Percentiles rank a stretch among this genome's conserved stretches.
Conservation (phyloP, 2,113 vertebrate species). For the Cyrtonyx montezumae region DNA sequence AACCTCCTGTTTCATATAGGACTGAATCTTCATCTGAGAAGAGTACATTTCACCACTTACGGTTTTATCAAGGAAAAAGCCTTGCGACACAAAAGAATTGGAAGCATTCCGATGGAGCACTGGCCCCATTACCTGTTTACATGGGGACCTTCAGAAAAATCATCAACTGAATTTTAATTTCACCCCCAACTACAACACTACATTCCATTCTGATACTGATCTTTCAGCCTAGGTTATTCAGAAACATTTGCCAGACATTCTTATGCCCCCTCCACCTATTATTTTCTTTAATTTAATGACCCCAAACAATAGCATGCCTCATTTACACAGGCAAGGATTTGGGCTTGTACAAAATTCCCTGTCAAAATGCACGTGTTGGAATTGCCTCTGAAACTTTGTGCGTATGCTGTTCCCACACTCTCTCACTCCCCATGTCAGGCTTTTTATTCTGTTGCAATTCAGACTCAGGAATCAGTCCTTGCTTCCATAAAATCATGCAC, state of each 20-base stretch:
- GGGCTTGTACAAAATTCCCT: constrained; percentile 13
- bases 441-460: constrained; percentile 41
- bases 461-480: constrained; percentile 12
- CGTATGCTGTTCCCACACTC: background rate
- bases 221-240: background rate
- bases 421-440: constrained; percentile 42
- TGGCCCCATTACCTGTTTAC: background rate
- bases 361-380: constrained; percentile 2
- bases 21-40: constrained; percentile 17
- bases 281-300: background rate
- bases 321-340: background rate
- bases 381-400: background rate
- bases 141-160: background rate
- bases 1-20: background rate
- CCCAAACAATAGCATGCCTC: background rate
- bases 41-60: background rate
- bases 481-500: constrained; percentile 30
- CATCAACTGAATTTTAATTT: background rate
- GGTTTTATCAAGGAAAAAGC: constrained; percentile 15
- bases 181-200: background rate
- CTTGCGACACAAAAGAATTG: background rate
- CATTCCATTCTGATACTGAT: background rate
- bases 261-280: background rate
- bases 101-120: background rate
- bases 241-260: background rate